Evolutionary conservation across 2,797 vertebrate species (phyloP).

Genomic region (Allobates femoralis): DNA sequence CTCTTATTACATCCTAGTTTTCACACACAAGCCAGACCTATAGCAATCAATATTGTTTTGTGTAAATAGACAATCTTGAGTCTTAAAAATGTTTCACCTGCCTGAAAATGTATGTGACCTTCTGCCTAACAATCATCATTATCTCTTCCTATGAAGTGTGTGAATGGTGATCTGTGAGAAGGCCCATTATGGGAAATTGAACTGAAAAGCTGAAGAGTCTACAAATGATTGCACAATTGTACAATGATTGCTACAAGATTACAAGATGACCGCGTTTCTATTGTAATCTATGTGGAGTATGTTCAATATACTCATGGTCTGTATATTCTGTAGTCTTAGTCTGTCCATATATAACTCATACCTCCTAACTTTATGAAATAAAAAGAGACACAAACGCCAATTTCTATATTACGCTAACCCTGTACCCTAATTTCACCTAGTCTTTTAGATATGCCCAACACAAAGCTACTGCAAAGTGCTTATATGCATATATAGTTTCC

Average conservation of each 20-base stretch:
- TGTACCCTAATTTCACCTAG: no score
- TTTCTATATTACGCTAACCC: no score
- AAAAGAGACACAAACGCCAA: no score
- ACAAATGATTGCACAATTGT: neutral
- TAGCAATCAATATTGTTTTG: neutral
- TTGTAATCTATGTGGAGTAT: neutral
- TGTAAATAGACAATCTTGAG: neutral
- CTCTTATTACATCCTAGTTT: no score
- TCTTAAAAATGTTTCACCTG: neutral
- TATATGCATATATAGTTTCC: no score
- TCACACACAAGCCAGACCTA: neutral
- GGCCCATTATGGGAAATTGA: neutral
- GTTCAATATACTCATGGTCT: neutral
- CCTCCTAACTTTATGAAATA: no score
- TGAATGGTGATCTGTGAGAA: neutral
- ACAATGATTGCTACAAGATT: neutral
- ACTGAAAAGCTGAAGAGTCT: neutral
- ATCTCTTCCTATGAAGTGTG: neutral
- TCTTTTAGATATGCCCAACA: no score
- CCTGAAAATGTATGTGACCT: neutral
- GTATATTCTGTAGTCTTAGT: neutral
- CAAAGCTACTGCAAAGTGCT: no score
- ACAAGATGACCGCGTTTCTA: neutral
- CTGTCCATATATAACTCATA: neutral
- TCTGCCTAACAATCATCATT: slow-evolving; percentile 2